Evolutionary conservation across 1,140 invertebrate species (phyloP).

Genomic region (Saxidomus purpurata): DNA sequence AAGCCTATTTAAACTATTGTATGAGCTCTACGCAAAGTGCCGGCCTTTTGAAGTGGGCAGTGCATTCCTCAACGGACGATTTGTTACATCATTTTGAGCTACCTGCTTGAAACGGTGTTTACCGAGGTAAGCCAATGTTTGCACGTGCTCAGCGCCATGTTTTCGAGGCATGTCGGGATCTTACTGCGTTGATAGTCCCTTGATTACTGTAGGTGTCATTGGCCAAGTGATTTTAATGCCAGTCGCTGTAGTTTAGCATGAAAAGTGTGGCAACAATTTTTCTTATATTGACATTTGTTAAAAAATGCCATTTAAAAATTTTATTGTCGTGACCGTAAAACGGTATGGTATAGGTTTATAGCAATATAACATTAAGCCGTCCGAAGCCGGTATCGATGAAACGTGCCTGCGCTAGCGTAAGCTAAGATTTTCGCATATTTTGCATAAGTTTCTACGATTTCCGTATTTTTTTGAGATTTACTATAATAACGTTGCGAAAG

Average conservation of each 20-base stretch:
- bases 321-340: no score
- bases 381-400: no score
- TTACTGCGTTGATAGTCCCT: conserved; percentile 28
- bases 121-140: conserved; percentile 32
- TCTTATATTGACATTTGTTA: no score
- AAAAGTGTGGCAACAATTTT: not conserved
- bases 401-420: no score
- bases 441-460: no score
- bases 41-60: conserved; percentile 43
- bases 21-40: conserved; percentile 28
- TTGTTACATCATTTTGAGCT: conserved; percentile 10
- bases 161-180: conserved; percentile 6
- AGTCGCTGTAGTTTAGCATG: not conserved
- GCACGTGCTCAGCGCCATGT: conserved; percentile 22
- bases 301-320: no score
- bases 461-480: no score
- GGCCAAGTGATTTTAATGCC: not conserved
- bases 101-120: not conserved
- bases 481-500: no score
- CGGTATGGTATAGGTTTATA: no score
- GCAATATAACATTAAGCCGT: no score
- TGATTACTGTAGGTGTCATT: conserved; percentile 15
- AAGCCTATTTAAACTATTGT: conserved; percentile 37
- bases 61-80: not conserved
- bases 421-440: no score